These are phyloP conservation scores for Zelleria hepariella DNA, from an alignment of 2,888 invertebrate genomes.

Conservation along the genomic window DNA sequence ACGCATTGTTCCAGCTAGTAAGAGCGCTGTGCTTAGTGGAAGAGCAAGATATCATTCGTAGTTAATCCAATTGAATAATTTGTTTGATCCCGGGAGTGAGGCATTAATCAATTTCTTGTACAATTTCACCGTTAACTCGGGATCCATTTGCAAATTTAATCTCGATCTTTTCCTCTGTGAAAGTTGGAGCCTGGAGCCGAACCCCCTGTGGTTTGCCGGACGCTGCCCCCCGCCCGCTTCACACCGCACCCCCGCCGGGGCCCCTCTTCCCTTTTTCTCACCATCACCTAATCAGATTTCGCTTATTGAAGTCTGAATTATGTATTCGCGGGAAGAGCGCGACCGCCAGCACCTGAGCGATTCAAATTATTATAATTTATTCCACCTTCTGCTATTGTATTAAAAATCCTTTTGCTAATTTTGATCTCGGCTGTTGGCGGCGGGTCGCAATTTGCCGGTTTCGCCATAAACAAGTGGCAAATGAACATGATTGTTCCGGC, in stretches of 20 bases:
- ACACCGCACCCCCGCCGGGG: constrained; percentile 2
- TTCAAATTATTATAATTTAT: neutral
- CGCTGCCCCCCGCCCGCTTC: constrained; percentile 3
- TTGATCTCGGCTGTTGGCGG: neutral
- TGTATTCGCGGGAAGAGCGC: neutral
- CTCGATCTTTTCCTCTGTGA: constrained; percentile 12
- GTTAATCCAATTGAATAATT: constrained; percentile 55
- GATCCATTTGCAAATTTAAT: constrained; percentile 59
- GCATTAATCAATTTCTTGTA: constrained; percentile 63
- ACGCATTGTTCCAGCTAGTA: neutral
- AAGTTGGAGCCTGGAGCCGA: neutral
- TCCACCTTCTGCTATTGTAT: neutral
- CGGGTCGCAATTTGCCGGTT: neutral
- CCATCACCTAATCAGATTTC: constrained; percentile 51
- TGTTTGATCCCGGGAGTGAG: constrained; percentile 40
- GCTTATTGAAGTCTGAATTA: constrained; percentile 20
- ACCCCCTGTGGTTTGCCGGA: constrained; percentile 1
- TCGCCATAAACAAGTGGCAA: neutral
- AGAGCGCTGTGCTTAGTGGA: neutral
- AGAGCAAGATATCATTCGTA: constrained; percentile 8
- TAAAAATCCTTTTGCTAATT: neutral
- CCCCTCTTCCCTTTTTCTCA: constrained; percentile 14
- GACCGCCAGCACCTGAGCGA: neutral
- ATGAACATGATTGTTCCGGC: neutral
- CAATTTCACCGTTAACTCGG: constrained; percentile 50